These are phyloP conservation scores for Amblyjoppa proteus DNA, from an alignment of 2,888 invertebrate genomes.

Conservation along the genomic window DNA sequence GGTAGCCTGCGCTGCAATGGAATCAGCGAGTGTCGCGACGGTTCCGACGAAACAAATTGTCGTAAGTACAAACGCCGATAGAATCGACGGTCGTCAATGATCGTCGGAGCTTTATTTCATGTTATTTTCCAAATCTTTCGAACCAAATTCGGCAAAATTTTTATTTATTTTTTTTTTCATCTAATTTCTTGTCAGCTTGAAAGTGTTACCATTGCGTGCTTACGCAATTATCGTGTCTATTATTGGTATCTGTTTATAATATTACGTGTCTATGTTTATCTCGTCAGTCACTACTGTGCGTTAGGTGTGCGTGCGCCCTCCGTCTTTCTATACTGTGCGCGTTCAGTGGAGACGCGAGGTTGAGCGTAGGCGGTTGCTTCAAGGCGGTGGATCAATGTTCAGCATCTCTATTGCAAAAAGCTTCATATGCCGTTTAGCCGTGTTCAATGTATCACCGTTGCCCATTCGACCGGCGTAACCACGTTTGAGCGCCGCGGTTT, in stretches of 20 bases:
- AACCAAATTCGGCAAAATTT: not conserved
- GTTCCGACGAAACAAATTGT: slow-evolving; percentile 89
- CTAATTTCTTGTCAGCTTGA: slow-evolving; percentile 32
- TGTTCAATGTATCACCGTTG: slow-evolving; percentile 3
- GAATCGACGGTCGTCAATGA: slow-evolving; percentile 11
- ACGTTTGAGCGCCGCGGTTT: not conserved
- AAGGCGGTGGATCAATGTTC: slow-evolving; percentile 29
- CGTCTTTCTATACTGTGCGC: too few species aligned
- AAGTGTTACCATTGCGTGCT: slow-evolving; percentile 49
- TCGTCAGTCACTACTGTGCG: slow-evolving; percentile 19
- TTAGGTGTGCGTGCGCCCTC: slow-evolving; percentile 15
- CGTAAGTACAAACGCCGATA: slow-evolving; percentile 83
- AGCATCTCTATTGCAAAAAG: slow-evolving; percentile 18
- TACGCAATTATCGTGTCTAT: slow-evolving; percentile 38
- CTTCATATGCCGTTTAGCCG: slow-evolving; percentile 6
- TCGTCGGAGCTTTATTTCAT: slow-evolving; percentile 16
- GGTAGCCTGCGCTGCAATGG: slow-evolving; percentile 86
- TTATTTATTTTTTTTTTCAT: not conserved
- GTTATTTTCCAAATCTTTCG: slow-evolving; percentile 12
- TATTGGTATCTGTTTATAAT: slow-evolving; percentile 18
- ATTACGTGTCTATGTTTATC: slow-evolving; percentile 35
- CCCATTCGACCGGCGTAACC: not conserved
- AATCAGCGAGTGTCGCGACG: slow-evolving; percentile 86
- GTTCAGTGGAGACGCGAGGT: too few species aligned
- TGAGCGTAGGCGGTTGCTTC: too few species aligned